Evolutionary conservation across 2,113 vertebrate species (phyloP).

Genomic region (Scytalopus superciliaris): DNA sequence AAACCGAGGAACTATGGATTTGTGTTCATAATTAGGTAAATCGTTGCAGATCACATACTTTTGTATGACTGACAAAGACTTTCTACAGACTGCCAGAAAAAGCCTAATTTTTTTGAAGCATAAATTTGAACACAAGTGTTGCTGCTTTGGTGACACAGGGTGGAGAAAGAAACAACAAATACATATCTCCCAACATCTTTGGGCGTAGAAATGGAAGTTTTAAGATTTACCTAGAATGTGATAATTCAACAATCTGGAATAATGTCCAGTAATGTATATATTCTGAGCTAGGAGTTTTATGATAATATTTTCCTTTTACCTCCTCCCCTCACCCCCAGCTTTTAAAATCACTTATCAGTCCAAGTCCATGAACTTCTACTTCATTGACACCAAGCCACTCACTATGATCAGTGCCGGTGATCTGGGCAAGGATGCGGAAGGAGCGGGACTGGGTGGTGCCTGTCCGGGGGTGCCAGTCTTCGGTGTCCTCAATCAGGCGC

Average conservation of each 20-base stretch:
- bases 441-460: conserved; percentile 96
- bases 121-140: not conserved
- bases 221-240: not conserved
- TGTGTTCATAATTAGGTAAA: not conserved
- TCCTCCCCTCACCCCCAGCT: accelerated
- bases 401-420: conserved; percentile 92
- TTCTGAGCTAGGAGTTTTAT: not conserved
- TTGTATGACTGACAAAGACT: not conserved
- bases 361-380: accelerated
- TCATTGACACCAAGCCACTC: not conserved
- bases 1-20: not conserved
- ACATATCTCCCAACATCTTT: accelerated
- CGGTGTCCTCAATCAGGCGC: conserved; percentile 92
- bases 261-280: accelerated
- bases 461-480: conserved; percentile 92
- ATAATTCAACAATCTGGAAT: not conserved
- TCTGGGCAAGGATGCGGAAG: conserved; percentile 95
- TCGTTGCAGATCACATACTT: not conserved
- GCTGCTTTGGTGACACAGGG: accelerated
- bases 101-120: not conserved
- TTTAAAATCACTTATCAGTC: not conserved
- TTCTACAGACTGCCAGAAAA: not conserved
- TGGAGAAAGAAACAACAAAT: not conserved
- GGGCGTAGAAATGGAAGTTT: not conserved
- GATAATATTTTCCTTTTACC: not conserved